Base-by-base conservation (phyloP, 2,797 vertebrate species). In the Sarcophilus harrisii region DNA sequence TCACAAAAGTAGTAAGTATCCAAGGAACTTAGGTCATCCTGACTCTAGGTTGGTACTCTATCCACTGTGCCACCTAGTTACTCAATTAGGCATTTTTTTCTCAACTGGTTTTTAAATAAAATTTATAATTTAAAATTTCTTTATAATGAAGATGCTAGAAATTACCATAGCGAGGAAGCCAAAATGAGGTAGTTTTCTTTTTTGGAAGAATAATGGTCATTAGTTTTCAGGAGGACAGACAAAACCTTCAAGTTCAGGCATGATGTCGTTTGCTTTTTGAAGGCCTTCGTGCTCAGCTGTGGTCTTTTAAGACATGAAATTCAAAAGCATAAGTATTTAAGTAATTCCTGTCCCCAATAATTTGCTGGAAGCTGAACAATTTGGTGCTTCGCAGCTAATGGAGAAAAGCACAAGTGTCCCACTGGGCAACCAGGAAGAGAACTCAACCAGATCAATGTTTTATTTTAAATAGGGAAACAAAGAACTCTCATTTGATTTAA, bases 401-500 rank as follows among this genome's bases (percentile, higher is more conserved):
- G 30, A 0, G 90, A 90, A 30, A 94, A 45, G 91, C 21, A 90
- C 54, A 11, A 91, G 57, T 1, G 45, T 57, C 11, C 66, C 73
- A 38, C 5, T 58, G 28, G 21, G n/a, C 1, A 1, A 91, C 52
- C 54, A 60, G 4, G 2, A 30, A 1, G 11, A 32, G 57, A 81
- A 54, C 24, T 24, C 49, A 73, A 90, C 21, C 57, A 4, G 0
- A 52, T 10, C 1, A 90, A 24, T 6, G 45, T 52, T 62, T 90
- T n/a, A 87, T 62, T 52, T 81, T 38, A 57, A 62, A 92, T 3
- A 45, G 14, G 49, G 60, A 90, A 28, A 60, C 81, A 32, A 93
- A 94, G 58, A 90, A 24, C 45, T 92, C 92, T 91, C 87, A 59
- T 94, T 81, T 29, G 29, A 59, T 94, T 87, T 8, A 28, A 93